These are phyloP conservation scores for Lepidurus couesii DNA, from an alignment of 1,140 invertebrate species.

Conservation along the genomic window DNA sequence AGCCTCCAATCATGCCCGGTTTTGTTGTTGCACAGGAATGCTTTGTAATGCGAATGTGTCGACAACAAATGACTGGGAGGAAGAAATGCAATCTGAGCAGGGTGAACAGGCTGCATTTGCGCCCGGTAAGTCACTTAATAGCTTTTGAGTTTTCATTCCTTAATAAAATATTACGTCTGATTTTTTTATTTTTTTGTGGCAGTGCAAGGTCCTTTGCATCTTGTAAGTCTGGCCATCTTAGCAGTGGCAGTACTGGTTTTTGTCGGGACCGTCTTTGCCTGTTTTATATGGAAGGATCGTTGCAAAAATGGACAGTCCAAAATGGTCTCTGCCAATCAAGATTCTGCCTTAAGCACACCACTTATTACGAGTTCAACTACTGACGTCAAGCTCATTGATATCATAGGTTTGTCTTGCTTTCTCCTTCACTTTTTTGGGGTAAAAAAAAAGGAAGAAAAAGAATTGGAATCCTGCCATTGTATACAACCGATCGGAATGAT, in stretches of 20 bases:
- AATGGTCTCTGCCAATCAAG: constrained; percentile 23
- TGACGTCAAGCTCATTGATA: constrained; percentile 23
- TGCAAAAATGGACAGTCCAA: constrained; percentile 23
- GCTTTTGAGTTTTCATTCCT: background rate
- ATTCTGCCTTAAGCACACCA: constrained; percentile 39
- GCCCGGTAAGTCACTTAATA: constrained; percentile 33
- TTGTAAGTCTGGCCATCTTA: background rate
- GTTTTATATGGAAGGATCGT: constrained; percentile 29
- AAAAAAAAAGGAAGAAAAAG: background rate
- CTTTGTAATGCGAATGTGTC: constrained; percentile 64
- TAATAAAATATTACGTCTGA: background rate
- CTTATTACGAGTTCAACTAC: constrained; percentile 41
- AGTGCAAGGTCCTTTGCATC: background rate
- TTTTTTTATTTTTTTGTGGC: background rate
- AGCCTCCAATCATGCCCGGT: constrained; percentile 45
- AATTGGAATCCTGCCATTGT: background rate
- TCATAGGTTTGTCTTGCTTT: constrained; percentile 28
- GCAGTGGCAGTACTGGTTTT: constrained; percentile 27
- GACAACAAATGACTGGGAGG: constrained; percentile 45
- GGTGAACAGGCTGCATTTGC: constrained; percentile 26
- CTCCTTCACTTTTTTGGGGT: background rate
- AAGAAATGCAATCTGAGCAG: constrained; percentile 14
- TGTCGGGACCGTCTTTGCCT: constrained; percentile 13
- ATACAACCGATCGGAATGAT: constrained; percentile 25
- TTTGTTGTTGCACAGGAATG: constrained; percentile 64